Percentiles rank a stretch among this genome's conserved stretches.
These are phyloP conservation scores for Bugula neritina DNA, from an alignment of 2,888 invertebrate genomes.

Conservation along the genomic window DNA sequence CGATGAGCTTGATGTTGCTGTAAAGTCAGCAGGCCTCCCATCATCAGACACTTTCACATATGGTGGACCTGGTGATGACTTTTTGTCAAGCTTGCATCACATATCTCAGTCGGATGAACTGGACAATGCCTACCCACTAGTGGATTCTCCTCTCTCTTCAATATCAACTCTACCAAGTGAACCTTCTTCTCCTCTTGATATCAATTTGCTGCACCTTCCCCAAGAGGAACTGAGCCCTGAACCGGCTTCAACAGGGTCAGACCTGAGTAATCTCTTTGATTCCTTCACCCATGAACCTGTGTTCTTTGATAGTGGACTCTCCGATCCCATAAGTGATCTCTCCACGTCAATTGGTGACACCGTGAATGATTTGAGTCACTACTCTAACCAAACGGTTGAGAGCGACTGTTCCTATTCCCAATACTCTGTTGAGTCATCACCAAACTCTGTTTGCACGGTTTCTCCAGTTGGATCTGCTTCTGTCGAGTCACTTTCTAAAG, in stretches of 20 bases:
- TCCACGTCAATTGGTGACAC: not conserved
- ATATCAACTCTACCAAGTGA: conserved; percentile 16
- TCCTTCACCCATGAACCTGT: not conserved
- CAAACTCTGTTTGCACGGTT: not conserved
- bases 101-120: not conserved
- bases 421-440: not conserved
- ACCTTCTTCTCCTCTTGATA: conserved; percentile 11
- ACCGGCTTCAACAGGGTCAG: too few species aligned
- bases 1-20: not conserved
- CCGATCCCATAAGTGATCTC: too few species aligned
- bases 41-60: not conserved
- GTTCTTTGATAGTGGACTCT: too few species aligned
- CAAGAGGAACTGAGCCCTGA: not conserved
- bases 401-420: not conserved
- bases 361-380: not conserved
- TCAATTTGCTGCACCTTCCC: not conserved
- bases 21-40: not conserved
- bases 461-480: not conserved
- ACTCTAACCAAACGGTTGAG: not conserved
- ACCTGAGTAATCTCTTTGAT: not conserved
- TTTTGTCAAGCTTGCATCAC: not conserved
- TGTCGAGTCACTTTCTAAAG: not conserved
- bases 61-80: not conserved
- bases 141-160: not conserved
- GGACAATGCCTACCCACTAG: not conserved